These are phyloP conservation scores for Ageneiosus marmoratus DNA, from an alignment of 2,113 vertebrate species.

Conservation along the genomic window DNA sequence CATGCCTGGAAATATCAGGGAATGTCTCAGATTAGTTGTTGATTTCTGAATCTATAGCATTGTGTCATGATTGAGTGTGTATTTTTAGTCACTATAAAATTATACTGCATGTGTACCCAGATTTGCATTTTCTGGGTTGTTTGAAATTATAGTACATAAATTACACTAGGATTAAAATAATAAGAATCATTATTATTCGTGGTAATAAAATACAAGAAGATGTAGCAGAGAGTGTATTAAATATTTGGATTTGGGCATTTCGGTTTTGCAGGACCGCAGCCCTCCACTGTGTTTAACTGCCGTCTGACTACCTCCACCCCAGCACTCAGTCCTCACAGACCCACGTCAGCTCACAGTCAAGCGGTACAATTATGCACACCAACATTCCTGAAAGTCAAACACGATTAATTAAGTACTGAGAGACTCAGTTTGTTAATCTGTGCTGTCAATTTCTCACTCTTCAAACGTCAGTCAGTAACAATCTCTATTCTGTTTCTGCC, in stretches of 20 bases:
- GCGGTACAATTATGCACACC: not conserved
- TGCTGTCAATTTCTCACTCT: not conserved
- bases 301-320: conserved; percentile 60
- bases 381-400: not conserved
- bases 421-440: not conserved
- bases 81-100: not conserved
- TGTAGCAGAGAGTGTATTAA: not conserved
- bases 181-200: not conserved
- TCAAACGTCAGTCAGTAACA: not conserved
- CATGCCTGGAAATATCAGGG: not conserved
- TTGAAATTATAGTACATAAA: not conserved
- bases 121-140: not conserved
- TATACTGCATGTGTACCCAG: not conserved
- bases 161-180: not conserved
- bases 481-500: not conserved
- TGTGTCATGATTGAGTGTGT: not conserved
- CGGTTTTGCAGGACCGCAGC: conserved; percentile 31
- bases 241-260: not conserved
- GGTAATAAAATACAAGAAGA: not conserved
- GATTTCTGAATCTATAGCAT: not conserved
- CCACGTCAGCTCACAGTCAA: conserved; percentile 20
- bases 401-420: not conserved
- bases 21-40: not conserved
- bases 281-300: conserved; percentile 52
- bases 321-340: conserved; percentile 46